These are phyloP conservation scores for Cerastoderma edule DNA, from an alignment of 2,888 invertebrate genomes.

Conservation along the genomic window DNA sequence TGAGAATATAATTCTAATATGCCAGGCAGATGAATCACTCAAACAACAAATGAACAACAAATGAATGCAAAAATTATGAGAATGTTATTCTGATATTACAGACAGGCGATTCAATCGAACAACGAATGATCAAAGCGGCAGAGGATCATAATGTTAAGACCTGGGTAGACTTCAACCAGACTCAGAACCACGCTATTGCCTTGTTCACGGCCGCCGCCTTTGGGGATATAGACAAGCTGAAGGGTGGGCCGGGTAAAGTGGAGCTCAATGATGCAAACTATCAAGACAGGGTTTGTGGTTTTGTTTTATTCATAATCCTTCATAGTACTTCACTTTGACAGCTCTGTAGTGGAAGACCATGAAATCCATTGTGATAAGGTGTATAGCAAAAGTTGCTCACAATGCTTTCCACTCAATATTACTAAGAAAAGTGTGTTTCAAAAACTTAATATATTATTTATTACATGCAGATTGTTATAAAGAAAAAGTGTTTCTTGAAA, in stretches of 20 bases:
- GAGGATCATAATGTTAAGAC: constrained; percentile 49
- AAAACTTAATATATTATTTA: no score
- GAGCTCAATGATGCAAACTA: constrained; percentile 68
- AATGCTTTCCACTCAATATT: no score
- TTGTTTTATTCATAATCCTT: not conserved
- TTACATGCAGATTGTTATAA: no score
- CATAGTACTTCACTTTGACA: not conserved
- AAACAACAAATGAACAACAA: no score
- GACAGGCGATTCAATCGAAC: constrained; percentile 51
- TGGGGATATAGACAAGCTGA: no score
- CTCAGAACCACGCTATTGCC: constrained; percentile 62
- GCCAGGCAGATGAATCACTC: no score
- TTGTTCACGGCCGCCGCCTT: constrained; percentile 70
- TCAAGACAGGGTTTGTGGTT: constrained; percentile 69
- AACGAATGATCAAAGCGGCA: constrained; percentile 48
- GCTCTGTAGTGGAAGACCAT: no score
- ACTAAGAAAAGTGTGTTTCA: no score
- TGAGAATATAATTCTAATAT: no score
- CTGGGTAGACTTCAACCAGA: constrained; percentile 53
- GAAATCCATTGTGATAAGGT: no score
- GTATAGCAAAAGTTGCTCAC: no score
- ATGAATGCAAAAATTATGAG: not conserved
- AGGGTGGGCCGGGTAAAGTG: constrained; percentile 53
- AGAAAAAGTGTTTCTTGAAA: no score
- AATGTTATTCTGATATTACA: constrained; percentile 17